These are phyloP conservation scores for Spialia ferax DNA, from an alignment of 2,888 invertebrate genomes.

Conservation along the genomic window DNA sequence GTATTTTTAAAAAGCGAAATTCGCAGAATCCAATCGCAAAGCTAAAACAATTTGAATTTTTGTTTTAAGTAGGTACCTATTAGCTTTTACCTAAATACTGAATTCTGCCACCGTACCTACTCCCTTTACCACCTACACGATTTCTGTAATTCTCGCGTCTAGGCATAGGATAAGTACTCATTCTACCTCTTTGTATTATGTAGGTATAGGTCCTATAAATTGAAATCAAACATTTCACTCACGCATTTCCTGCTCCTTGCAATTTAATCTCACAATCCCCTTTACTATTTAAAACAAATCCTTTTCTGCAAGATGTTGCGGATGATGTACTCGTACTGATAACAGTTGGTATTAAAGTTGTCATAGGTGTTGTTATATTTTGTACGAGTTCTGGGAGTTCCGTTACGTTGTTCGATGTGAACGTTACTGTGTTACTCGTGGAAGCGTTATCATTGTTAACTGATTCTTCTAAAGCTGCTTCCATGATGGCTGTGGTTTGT, in stretches of 20 bases:
- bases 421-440: constrained; percentile 46
- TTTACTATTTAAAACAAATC: constrained; percentile 69
- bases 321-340: constrained; percentile 53
- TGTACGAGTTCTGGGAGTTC: constrained; percentile 43
- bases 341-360: constrained; percentile 23
- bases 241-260: constrained; percentile 74
- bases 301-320: constrained; percentile 63
- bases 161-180: too few relatives aligned
- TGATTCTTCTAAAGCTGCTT: constrained; percentile 38
- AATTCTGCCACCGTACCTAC: too few relatives aligned
- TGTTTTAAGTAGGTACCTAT: too few relatives aligned
- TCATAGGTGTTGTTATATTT: constrained; percentile 43
- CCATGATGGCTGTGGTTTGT: constrained; percentile 34
- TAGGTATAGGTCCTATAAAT: too few relatives aligned
- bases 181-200: too few relatives aligned
- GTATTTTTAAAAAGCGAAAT: too few relatives aligned
- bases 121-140: too few relatives aligned
- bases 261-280: constrained; percentile 74
- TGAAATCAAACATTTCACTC: too few relatives aligned
- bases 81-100: too few relatives aligned
- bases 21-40: too few relatives aligned
- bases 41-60: too few relatives aligned
- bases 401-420: constrained; percentile 45
- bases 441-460: constrained; percentile 46
- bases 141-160: too few relatives aligned